These are phyloP conservation scores for Chelmon rostratus DNA, from an alignment of 2,797 vertebrate genomes.

Conservation along the genomic window DNA sequence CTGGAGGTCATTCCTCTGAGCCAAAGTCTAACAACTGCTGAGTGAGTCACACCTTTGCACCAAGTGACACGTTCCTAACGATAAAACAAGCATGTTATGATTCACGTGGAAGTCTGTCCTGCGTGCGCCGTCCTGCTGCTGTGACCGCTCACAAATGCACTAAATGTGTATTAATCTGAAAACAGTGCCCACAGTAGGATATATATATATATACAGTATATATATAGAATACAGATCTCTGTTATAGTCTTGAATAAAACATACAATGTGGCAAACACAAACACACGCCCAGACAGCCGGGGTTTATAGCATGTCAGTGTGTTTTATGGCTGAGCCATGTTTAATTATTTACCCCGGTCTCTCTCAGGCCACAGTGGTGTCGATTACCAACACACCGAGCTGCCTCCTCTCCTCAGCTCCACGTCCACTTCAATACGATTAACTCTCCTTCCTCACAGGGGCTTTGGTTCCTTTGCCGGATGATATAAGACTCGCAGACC, in stretches of 20 bases:
- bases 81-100: not conserved
- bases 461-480: conserved; percentile 9
- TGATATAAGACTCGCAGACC: conserved; percentile 40
- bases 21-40: not conserved
- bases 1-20: not conserved
- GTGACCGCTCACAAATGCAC: not conserved
- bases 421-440: conserved; percentile 16
- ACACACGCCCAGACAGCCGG: conserved; percentile 13
- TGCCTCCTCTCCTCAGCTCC: conserved; percentile 36
- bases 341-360: conserved; percentile 88
- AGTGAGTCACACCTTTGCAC: not conserved
- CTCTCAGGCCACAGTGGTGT: conserved; percentile 63
- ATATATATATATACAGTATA: too few species aligned
- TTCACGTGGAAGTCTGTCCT: not conserved
- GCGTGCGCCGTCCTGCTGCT: not conserved
- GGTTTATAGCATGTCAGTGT: conserved; percentile 62
- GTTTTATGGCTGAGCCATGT: conserved; percentile 88
- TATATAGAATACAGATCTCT: not conserved
- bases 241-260: conserved; percentile 49
- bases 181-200: too few species aligned
- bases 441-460: conserved; percentile 9
- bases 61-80: not conserved
- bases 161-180: not conserved
- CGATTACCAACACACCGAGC: conserved; percentile 61
- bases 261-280: conserved; percentile 21